Evolutionary conservation across 1,140 invertebrate species (phyloP), one percentile per base, ranked within the genome.

Genomic region (Camponotus vicinus): DNA sequence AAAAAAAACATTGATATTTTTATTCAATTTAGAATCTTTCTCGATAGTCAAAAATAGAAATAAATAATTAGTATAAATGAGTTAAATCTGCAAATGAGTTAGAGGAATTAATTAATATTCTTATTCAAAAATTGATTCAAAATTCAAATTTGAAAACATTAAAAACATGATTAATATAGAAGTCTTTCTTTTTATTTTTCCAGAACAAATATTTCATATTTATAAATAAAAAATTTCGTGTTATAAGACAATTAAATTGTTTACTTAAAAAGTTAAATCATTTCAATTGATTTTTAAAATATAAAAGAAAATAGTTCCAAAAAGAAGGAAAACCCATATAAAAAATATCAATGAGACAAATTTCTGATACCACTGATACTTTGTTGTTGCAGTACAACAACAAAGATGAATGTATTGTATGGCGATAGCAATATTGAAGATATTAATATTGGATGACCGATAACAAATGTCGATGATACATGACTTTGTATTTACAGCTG

Each of bases 391-490:
- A 66, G 34, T 40, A 57, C 3, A 15, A 79, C n/a, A 79, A 69
- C 18, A 49, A 37, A 69, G 15, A 69, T 52, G 32, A 67, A n/a
- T n/a, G 2, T 45, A 3, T n/a, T 67, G 18, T 21, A 67, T 4
- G 3, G 0, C 6, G 7, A 27, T 27, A 6, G 40, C 4, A 9
- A 37, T 52, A 18, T 66, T 78, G 61, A 37, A 27, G 9, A 79
- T 79, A 27, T 27, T 27, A 27, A 27, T 13, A 18, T 77, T 4
- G 13, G 18, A 63, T 77, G 42, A 49, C 49, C 34, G 52, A 85
- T 77, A 85, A 59, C n/a, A 13, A 21, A 3, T 13, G 2, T 76
- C 55, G 37, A 42, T 67, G 8, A 67, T 67, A 40, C 4, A 69
- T 45, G 32, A 57, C 52, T 34, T 37, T 27, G 1, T 57, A 21